Evolutionary conservation across 2,797 vertebrate genomes (phyloP), one percentile per base, ranked within the genome.

Genomic region (Xyrichtys novacula): DNA sequence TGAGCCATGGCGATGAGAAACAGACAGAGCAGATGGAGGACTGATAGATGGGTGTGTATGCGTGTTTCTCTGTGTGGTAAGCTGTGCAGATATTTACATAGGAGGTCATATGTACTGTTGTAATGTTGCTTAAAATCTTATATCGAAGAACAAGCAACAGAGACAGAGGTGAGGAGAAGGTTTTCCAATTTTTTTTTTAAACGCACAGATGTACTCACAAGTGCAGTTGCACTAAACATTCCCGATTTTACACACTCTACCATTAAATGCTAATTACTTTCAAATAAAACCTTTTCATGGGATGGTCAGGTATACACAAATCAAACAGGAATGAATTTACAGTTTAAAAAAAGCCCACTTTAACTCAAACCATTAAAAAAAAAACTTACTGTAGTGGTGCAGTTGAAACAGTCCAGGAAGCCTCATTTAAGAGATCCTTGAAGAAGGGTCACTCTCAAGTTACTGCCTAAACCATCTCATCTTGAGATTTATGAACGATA

Each of bases 1-100:
- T 7, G 57, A 75, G 55, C 52, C 67, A 40, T 11, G 38, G 49
- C 81, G 74, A 75, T 74, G 74, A 71, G 60, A 89, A 89, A 74
- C 84, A 81, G 86, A 74, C 42, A 22, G 54, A 52, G 38, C 59
- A 70, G 52, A 70, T 69, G 55, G 42, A 75, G 29, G 53, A 32
- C 39, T 31, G 71, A 59, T 50, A n/a, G 26, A 3, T 69, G 53
- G 15, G 15, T 56, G 31, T 20, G 16, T 34, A 34, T 11, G 14
- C 10, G 32, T 46, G 65, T 43, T 32, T 59, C 25, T 59, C 17
- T 47, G 49, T 25, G 8, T 19, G 31, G 14, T 50, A 28, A 54
- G 60, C 61, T 74, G 52, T 38, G 11, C 23, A 38, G 50, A 65
- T 40, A 23, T 25, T 3, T 46, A 15, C 6, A 36, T 16, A 40